Evolutionary conservation across 2,113 vertebrate genomes (phyloP), one percentile per base, ranked within the genome.

Genomic region (Vidua chalybeata): DNA sequence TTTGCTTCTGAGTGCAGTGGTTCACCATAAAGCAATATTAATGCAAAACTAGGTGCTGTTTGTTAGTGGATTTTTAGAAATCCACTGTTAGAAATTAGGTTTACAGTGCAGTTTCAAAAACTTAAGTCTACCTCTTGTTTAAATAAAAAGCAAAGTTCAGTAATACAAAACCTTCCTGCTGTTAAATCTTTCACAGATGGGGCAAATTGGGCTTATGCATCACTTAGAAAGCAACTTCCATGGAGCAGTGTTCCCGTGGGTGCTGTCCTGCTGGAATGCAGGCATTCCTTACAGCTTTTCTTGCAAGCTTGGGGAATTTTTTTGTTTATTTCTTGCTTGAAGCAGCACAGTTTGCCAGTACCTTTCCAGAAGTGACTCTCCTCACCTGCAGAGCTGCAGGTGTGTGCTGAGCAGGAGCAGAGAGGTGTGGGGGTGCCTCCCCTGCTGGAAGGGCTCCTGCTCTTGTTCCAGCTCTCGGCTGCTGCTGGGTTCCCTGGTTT

Each of bases 101-200:
- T 82, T 52, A 49, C 51, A 66, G 49, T 8, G 43, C 82, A 45
- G 13, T 26, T 71, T 66, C 75, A 27, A 16, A 54, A 78, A 7
- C 10, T 24, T 0, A 17, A 41, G 6, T 59, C 56, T 66, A 35
- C 68, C 64, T 55, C 73, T 52, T 45, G 56, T 54, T 94, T 66
- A 83, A 88, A 73, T 18, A 21, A 43, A 22, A 45, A 31, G 26
- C 24, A 12, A 55, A 51, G 23, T 33, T 56, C 45, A 33, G 84
- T 49, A 72, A 76, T 22, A 15, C 4, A 69, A 85, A 94, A 35
- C 68, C 72, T 51, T 21, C 1, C 51, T 90, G 87, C 87, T 63
- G 22, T 69, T 80, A 39, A 80, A 62, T 93, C 67, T 88, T 62
- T 90, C 68, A 9, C 90, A 93, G 94, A 59, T 88, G 92, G 84